Conservation (phyloP, 2,888 invertebrate species). For the Habrosyne pyritoides region DNA sequence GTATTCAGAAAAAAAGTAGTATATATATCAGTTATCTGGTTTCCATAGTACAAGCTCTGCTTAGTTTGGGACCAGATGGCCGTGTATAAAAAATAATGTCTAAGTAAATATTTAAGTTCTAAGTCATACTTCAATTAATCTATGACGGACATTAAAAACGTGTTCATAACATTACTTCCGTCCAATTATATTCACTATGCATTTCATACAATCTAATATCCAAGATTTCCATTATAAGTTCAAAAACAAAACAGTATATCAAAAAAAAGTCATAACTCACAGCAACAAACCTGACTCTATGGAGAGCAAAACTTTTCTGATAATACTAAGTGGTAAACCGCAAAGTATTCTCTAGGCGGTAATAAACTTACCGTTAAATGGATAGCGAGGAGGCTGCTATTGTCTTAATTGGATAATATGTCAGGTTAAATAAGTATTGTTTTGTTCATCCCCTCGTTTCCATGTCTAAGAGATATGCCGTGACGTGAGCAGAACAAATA, state of each 20-base stretch:
- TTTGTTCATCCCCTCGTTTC: constrained; percentile 20
- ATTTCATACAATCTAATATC: constrained; percentile 4
- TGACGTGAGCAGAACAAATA: neutral
- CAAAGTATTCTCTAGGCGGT: constrained; percentile 46
- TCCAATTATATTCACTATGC: neutral
- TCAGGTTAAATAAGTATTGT: constrained; percentile 41
- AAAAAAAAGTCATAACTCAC: constrained; percentile 5
- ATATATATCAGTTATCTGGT: no score
- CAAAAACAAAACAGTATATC: neutral
- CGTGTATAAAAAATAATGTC: no score
- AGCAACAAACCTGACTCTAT: constrained; percentile 19
- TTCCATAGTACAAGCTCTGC: no score
- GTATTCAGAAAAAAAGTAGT: no score
- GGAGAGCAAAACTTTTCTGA: constrained; percentile 53
- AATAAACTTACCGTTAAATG: constrained; percentile 55
- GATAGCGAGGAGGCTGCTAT: constrained; percentile 40
- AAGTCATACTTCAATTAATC: no score
- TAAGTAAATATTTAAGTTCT: no score
- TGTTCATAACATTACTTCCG: neutral
- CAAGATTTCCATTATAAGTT: constrained; percentile 5
- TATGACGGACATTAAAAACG: no score
- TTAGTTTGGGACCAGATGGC: no score
- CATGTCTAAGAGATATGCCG: neutral
- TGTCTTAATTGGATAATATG: constrained; percentile 55
- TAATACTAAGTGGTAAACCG: constrained; percentile 49